Evolutionary conservation across 2,113 vertebrate genomes (phyloP), one percentile per base, ranked within the genome.

Genomic region (Cyanoramphus novaezelandiae): DNA sequence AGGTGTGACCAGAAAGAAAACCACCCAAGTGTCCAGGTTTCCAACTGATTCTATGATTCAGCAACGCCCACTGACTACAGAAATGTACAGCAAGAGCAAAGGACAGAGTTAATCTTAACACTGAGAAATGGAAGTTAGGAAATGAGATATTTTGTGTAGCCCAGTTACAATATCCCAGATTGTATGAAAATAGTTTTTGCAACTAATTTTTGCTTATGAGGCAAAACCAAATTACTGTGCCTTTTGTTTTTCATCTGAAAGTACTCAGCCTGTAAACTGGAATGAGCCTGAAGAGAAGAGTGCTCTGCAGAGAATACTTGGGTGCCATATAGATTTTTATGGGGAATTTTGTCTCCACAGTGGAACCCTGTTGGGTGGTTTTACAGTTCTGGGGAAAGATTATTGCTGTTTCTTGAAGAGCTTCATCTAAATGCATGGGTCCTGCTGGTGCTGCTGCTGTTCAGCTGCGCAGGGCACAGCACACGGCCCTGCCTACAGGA

Each of bases 131-230:
- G 31, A 74, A 93, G 46, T 80, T 74, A 67, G 39, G 67, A 96
- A 90, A 93, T 20, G 8, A 59, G 70, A 7, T 69, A 23, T 84
- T 95, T 84, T 76, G 18, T 75, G 49, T 65, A 89, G 64, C 53
- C 37, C 49, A 52, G 18, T 65, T 72, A 53, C 31, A 90, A 76
- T 77, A 80, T 72, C 55, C 53, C 59, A 70, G 70, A 91, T 33
- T 83, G 63, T 52, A 77, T 90, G 83, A 92, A 96, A 97, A 95
- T 88, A 91, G 63, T 86, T 95, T 88, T 93, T 93, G 76, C 86
- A 87, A 79, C 80, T 62, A 95, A 82, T 46, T 91, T 52, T 91
- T 92, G 84, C 84, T 96, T 95, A 89, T 62, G 78, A 94, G 78
- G 89, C 89, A 95, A 96, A 95, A 79, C n/a, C 19, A 72, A 94